Evolutionary conservation across 2,797 vertebrate species (phyloP).

Genomic region (Mergus octosetaceus): DNA sequence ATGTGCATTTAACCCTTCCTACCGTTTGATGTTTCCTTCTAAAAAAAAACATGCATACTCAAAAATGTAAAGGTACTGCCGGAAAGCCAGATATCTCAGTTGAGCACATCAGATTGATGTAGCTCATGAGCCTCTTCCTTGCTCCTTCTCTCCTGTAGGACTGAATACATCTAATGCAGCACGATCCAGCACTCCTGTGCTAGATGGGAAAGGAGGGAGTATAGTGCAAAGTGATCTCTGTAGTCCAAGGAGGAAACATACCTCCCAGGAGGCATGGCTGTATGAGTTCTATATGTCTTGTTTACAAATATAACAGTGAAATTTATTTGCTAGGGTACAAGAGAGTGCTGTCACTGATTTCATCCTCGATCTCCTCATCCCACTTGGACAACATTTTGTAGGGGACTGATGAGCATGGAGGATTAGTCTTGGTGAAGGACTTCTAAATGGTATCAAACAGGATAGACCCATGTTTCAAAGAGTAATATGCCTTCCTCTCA

Average conservation of each 20-base stretch:
- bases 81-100: neutral
- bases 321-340: neutral
- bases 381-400: neutral
- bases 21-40: neutral
- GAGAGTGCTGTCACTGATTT: neutral
- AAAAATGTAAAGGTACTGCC: neutral
- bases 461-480: neutral
- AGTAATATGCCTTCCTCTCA: neutral
- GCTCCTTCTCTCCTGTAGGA: neutral
- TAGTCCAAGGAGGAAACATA: neutral
- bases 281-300: neutral
- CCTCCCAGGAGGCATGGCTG: neutral
- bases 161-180: neutral
- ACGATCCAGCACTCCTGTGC: neutral
- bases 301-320: neutral
- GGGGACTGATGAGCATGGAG: neutral
- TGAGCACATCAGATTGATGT: neutral
- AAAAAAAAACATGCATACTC: neutral
- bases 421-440: neutral
- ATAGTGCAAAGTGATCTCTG: fast-evolving
- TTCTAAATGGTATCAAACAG: neutral
- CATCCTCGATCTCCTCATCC: neutral
- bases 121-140: neutral
- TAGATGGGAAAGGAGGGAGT: neutral
- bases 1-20: neutral